Base-by-base conservation (phyloP, 2,113 vertebrate genomes). In the Phalacrocorax brasilianus region DNA sequence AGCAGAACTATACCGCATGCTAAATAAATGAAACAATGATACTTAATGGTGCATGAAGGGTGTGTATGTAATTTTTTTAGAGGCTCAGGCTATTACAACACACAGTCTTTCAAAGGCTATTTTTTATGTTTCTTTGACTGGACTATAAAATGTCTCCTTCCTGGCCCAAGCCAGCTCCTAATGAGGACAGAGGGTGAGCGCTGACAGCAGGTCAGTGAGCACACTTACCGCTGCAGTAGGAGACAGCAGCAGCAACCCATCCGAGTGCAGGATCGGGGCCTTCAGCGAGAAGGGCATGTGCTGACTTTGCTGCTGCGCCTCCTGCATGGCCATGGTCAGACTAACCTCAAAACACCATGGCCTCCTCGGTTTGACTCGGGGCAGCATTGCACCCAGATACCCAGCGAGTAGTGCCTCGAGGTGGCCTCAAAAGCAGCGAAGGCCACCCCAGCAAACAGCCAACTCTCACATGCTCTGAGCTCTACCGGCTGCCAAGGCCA, bases 401-500 rank as follows among this genome's bases (percentile, higher is more conserved):
- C 40, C 20, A 2, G 32, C 0, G 0, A 84, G 65, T 0, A 0
- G 20, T 3, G 27, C 32, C 62, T 28, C 2, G 1, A 20, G 32
- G 38, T 5, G 38, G n/a, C 50, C 79, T 3, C 53, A 3, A 21
- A 28, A 59, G 83, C 7, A 4, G 38, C 35, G 49, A 14, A 45
- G 78, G 52, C 67, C 35, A 2, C 55, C 15, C 9, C 38, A 14
- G 80, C 33, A 42, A 56, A 13, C 1, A 8, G n/a, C 40, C 30
- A 10, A 0, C 21, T 24, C 63, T 12, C 20, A 1, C 1, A 0
- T 0, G 6, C 15, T 35, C 40, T 6, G 11, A 7, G 50, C 58
- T 18, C 5, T 17, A 10, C 13, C 2, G 1, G 38, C 38, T 42
- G 24, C 21, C 47, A 22, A 22, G 8, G 15, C 59, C 45, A 14